Conservation (phyloP, 2,113 vertebrate species). For the Prunella himalayana region DNA sequence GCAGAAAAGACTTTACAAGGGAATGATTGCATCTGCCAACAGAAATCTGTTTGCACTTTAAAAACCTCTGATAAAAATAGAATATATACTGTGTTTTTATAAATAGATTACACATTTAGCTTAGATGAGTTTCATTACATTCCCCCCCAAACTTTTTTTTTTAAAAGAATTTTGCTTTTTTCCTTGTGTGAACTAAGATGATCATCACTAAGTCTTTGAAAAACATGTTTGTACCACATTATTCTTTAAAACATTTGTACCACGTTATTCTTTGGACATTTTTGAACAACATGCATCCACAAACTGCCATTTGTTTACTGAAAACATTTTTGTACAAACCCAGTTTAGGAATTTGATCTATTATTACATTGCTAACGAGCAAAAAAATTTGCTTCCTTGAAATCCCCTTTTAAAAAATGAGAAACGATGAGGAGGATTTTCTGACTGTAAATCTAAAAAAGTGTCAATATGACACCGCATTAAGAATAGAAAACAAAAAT, state of each 20-base stretch:
- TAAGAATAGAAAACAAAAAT: constrained; percentile 65
- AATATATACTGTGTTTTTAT: constrained; percentile 67
- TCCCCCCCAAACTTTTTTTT: neutral
- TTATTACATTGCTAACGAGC: neutral
- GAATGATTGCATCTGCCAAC: neutral
- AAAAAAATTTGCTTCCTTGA: constrained; percentile 53
- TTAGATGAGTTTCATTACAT: constrained; percentile 33
- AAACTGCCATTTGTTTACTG: neutral
- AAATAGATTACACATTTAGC: constrained; percentile 67
- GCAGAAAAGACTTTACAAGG: neutral
- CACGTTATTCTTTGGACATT: constrained; percentile 53
- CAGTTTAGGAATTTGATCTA: constrained; percentile 24
- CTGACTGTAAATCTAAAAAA: constrained; percentile 64
- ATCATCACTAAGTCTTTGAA: neutral
- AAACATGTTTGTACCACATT: neutral
- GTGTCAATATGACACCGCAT: constrained; percentile 79
- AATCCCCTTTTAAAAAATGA: constrained; percentile 53
- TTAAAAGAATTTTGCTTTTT: neutral
- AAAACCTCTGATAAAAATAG: constrained; percentile 73
- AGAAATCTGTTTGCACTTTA: constrained; percentile 37
- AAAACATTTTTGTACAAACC: constrained; percentile 43
- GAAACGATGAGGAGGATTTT: constrained; percentile 44
- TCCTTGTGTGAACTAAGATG: neutral
- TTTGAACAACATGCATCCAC: constrained; percentile 53
- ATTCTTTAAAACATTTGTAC: constrained; percentile 28